Base-by-base conservation (phyloP, 2,113 vertebrate genomes). In the Camelus bactrianus region DNA sequence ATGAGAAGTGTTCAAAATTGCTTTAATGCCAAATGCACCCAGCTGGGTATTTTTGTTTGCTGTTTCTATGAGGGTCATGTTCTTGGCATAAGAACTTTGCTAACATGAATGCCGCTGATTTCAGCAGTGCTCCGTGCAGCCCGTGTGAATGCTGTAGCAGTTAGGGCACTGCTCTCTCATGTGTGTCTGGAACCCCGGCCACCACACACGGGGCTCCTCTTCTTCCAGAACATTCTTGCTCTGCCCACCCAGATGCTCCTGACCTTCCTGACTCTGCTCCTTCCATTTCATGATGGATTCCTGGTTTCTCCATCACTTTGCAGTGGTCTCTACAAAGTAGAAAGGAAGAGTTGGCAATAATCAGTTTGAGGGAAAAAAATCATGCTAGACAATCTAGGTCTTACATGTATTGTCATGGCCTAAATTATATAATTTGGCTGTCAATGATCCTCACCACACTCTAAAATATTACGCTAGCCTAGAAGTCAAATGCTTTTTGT, bases 31-130 rank as follows among this genome's bases (percentile, higher is more conserved):
- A 69, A 93, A 50, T 28, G 0, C 0, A 3, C 14, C 19, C 60
- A 24, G 58, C 86, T 46, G 24, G 62, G 58, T 62, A 67, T 62
- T 50, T 86, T 93, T 69, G 70, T 89, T n/a, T 60, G n/a, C 83
- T 76, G 13, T 20, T 77, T 96, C 32, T 89, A 64, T 69, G 64
- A 56, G 7, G 22, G 32, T 65, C 1, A 0, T 26, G 54, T 26
- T 3, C 6, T 16, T 32, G 11, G 4, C 7, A 28, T 35, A 14
- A 5, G 3, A 48, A 86, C 1, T 2, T 89, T 32, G 6, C 0
- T 89, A 5, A 4, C 52, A 8, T 70, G 67, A 77, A 24, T 0
- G 6, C 8, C 52, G 38, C 62, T 54, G 89, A 90, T 42, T 76
- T 82, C 35, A 62, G 19, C 20, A 38, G 30, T 56, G 2, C 30